phyloP scores from a whole-genome alignment of 2,113 vertebrate genomes.

The Cavia porcellus region DNA sequence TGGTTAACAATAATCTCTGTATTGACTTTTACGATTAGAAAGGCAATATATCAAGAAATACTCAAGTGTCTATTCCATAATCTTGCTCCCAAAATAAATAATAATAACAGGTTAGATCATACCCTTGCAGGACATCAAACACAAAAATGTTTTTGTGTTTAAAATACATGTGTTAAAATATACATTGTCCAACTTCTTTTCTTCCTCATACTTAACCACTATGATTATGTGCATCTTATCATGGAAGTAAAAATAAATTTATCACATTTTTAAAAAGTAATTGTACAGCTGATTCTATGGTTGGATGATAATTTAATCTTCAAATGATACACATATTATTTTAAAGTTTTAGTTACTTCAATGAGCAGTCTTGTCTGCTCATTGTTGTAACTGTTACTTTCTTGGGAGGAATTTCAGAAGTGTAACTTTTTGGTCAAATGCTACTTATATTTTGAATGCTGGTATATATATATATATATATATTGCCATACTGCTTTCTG shows the following conservation, averaged over 20 bases:
- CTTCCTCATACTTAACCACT: background rate
- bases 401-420: background rate
- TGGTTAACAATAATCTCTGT: background rate
- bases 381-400: background rate
- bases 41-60: background rate
- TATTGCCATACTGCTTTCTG: background rate
- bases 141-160: background rate
- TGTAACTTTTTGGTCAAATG: background rate
- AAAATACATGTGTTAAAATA: background rate
- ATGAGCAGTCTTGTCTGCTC: background rate
- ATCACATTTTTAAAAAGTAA: background rate
- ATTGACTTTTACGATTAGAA: background rate
- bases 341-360: slow-evolving; percentile 9
- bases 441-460: background rate
- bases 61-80: background rate
- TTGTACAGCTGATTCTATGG: background rate
- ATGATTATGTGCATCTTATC: background rate
- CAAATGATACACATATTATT: background rate
- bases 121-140: background rate
- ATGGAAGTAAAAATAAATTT: background rate
- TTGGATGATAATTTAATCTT: background rate
- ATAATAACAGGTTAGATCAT: background rate
- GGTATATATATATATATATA: background rate
- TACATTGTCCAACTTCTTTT: background rate
- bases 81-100: background rate